Evolutionary conservation across 2,888 invertebrate species (phyloP), one percentile per base, ranked within the genome.

Genomic region (Amphipoea oculea): DNA sequence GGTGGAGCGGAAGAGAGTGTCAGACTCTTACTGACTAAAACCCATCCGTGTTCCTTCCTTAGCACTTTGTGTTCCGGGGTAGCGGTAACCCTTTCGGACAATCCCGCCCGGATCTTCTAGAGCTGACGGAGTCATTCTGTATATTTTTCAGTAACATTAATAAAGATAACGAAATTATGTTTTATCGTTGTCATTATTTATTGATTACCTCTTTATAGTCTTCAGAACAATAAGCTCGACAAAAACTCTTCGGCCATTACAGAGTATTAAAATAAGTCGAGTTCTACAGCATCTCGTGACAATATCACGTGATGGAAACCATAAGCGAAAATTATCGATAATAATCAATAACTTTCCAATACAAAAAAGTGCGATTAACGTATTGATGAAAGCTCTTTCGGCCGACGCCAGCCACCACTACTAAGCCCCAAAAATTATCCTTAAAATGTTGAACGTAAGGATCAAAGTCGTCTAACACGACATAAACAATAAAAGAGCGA

Each of bases 291-390:
- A 72, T 72, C 20, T 68, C 79, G 71, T 68, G 71, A 73, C 76
- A 85, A 75, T 51, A 79, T 82, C 68, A 63, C 83, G 73, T 79
- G 86, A 85, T 79, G 86, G 51, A 66, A 80, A 67, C 79, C 81
- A 84, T 86, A 79, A 81, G 74, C 79, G 60, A 83, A 83, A 76
- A 85, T 87, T 87, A 86, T 83, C 79, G 74, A 84, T 86, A 86
- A 76, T 86, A 83, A 87, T 87, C 83, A 86, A 87, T 85, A 87
- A 87, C 84, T 83, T 86, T 88, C 78, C 63, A 77, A 72, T 67
- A 75, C 72, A 82, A 85, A 85, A 84, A 85, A 84, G 57, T 70
- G 69, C 81, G 69, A 76, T 74, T 76, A 86, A 87, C 36, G 75
- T 76, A 79, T 85, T 78, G 86, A 82, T 80, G 81, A 86, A 86